Evolutionary conservation across 2,888 invertebrate genomes (phyloP), one percentile per base, ranked within the genome.

Genomic region (Lottia scabra): DNA sequence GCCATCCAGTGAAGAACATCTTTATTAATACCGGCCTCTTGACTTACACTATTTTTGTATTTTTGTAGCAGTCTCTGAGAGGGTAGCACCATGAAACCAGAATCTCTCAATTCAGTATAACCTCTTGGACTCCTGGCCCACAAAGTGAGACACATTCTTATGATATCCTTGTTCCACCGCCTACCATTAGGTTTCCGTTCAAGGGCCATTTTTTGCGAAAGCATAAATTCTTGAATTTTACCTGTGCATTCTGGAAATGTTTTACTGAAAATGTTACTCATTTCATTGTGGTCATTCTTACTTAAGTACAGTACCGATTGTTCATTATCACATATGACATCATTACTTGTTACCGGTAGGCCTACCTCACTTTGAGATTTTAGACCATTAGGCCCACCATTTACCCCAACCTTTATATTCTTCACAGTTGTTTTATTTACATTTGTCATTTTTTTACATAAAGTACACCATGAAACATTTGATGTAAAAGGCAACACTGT

Each of bases 1-100:
- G 67, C 65, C 80, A 80, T 77, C 80, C 78, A 78, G 13, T 75
- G 19, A 10, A 78, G 70, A 16, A 76, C 67, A 23, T 77, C 76
- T n/a, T 68, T 74, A 23, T 77, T 72, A 15, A 76, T 65, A 10
- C 78, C 78, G 19, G 77, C 71, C n/a, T 73, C 56, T 63, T 78
- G 78, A 30, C 71, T 10, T 30, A 75, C 69, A 6, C 26, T 13
- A 68, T 77, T 78, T 56, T 75, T 77, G 65, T 73, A 76, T 5
- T 66, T 64, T 67, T 38, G 48, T n/a, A 76, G 44, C 15, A 68
- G 64, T 13, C 67, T 68, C 48, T 72, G 23, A 23, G 78, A 78
- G 30, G 79, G 78, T 15, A 78, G 43, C 12, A 76, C 63, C 27
- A 79, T 5, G 56, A 70, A 74, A 27, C 62, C 64, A 68, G 73